Percentiles rank a stretch among this genome's conserved stretches.
These are phyloP conservation scores for Drosophila suboccidentalis DNA, from an alignment of 2,888 invertebrate genomes.

Conservation along the genomic window DNA sequence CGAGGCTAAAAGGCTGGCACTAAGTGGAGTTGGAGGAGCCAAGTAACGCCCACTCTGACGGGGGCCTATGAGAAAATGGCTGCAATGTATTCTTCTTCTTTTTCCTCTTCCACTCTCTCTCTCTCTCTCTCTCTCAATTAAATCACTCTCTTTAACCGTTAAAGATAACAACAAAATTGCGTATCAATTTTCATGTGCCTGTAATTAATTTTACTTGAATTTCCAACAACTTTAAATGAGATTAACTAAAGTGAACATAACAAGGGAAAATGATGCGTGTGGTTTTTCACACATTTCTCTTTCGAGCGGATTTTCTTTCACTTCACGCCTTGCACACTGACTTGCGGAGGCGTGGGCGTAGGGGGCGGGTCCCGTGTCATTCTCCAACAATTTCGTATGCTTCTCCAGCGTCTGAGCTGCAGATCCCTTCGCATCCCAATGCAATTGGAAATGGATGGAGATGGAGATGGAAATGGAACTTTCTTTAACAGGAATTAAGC, in stretches of 20 bases:
- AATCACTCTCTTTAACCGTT: neutral
- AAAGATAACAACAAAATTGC: conserved; percentile 37
- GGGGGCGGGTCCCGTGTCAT: conserved; percentile 74
- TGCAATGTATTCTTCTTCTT: conserved; percentile 11
- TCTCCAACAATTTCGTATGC: conserved; percentile 74
- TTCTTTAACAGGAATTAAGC: conserved; percentile 73
- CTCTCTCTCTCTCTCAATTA: conserved; percentile 3
- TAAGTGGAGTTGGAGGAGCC: conserved; percentile 22
- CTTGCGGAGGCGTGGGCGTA: conserved; percentile 25
- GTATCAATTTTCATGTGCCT: conserved; percentile 56
- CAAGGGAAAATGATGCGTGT: conserved; percentile 52
- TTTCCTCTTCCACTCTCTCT: neutral
- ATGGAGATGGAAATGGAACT: conserved; percentile 66
- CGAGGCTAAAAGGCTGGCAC: conserved; percentile 58
- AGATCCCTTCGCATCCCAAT: neutral
- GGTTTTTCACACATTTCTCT: conserved; percentile 74
- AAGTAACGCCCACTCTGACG: conserved; percentile 41
- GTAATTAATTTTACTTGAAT: conserved; percentile 83
- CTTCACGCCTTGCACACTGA: conserved; percentile 63
- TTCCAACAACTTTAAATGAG: conserved; percentile 57
- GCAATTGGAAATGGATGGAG: conserved; percentile 30
- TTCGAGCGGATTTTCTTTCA: conserved; percentile 20
- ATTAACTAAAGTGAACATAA: conserved; percentile 30
- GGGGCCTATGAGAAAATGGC: conserved; percentile 50
- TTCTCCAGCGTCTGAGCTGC: conserved; percentile 68